Percentiles rank a stretch among this genome's conserved stretches.
phyloP scores from a whole-genome alignment of 2,888 invertebrate genomes.

The Aquatica leii region DNA sequence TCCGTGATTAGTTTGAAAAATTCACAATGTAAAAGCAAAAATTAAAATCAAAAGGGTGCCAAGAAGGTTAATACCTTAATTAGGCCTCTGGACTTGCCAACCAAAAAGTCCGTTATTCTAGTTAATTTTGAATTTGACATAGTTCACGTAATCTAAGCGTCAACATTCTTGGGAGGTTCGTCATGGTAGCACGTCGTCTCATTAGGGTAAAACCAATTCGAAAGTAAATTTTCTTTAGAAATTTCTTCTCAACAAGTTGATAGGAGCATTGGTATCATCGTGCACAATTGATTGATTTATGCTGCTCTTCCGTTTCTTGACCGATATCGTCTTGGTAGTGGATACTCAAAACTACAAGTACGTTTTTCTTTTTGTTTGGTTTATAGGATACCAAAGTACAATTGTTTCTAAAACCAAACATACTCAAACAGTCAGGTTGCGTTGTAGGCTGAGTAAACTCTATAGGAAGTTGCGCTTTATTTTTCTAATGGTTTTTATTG shows the following conservation, averaged over 20 bases:
- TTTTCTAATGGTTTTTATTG: background rate
- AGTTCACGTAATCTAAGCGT: too few relatives aligned
- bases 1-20: too few relatives aligned
- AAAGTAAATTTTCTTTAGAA: background rate
- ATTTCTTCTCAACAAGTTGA: background rate
- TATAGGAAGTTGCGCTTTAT: background rate
- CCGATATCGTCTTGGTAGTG: background rate
- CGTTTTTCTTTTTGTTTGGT: background rate
- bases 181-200: conserved; percentile 4
- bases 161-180: conserved; percentile 5
- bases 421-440: background rate
- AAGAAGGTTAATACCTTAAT: too few relatives aligned
- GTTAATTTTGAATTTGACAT: background rate
- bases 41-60: too few relatives aligned
- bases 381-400: background rate
- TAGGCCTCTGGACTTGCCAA: too few relatives aligned
- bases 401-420: conserved; percentile 5
- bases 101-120: too few relatives aligned
- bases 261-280: background rate
- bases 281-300: background rate
- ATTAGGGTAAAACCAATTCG: conserved; percentile 1
- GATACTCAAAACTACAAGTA: background rate
- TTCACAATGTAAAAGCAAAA: too few relatives aligned
- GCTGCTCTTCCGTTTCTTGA: background rate
- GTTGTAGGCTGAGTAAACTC: background rate